Conservation (phyloP, 1,140 invertebrate species). For the Stenopsyche tienmushanensis region DNA sequence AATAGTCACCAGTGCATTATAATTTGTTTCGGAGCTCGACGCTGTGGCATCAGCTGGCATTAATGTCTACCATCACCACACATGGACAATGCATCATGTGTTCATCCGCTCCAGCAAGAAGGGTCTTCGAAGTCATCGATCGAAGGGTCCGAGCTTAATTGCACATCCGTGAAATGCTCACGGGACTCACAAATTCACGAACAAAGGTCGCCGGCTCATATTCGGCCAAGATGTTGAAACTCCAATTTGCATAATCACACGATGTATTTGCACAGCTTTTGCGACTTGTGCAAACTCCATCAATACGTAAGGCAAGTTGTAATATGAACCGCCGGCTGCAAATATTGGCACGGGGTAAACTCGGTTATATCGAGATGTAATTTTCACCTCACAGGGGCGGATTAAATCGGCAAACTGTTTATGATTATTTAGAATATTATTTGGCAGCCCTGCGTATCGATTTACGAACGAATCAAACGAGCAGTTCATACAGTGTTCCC, state of each 20-base stretch:
- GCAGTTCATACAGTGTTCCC: background rate
- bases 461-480: constrained; percentile 1
- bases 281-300: background rate
- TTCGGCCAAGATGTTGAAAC: background rate
- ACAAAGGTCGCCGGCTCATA: background rate
- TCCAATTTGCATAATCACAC: background rate
- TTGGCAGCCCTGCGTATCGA: background rate
- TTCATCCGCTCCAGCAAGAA: background rate
- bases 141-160: no score
- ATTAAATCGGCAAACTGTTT: no score
- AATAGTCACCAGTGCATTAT: constrained; percentile 16
- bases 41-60: constrained; percentile 3
- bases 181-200: background rate
- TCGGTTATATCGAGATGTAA: no score
- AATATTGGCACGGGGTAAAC: no score
- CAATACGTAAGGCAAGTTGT: no score
- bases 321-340: no score
- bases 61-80: constrained; percentile 11
- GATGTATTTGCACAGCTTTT: background rate
- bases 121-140: no score
- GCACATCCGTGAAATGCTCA: no score
- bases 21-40: constrained; percentile 6
- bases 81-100: background rate
- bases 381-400: no score
- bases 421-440: background rate